Evolutionary conservation across 1,140 invertebrate genomes (phyloP).

Genomic region (Chironomus tepperi): DNA sequence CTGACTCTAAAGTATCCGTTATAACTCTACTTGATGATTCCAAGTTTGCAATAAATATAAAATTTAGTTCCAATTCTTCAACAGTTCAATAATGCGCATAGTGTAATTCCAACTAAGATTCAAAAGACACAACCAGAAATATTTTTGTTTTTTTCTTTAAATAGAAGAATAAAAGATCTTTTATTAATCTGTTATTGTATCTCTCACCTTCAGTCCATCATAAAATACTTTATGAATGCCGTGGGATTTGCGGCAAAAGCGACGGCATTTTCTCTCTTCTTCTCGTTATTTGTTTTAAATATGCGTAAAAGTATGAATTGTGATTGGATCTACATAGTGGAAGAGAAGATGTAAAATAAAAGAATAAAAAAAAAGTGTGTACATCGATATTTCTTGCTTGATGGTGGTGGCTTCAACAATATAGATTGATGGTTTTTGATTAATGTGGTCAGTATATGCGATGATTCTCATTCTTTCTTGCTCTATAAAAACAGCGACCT

Average conservation of each 20-base stretch:
- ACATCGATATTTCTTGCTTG: neutral
- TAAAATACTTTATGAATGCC: neutral
- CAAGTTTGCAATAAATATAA: too few relatives aligned
- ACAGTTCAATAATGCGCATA: too few relatives aligned
- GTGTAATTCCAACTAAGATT: too few relatives aligned
- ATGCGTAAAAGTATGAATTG: neutral
- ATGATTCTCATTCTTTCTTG: neutral
- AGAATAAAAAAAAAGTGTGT: neutral
- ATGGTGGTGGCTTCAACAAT: constrained; percentile 1
- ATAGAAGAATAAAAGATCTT: neutral
- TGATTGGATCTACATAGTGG: neutral
- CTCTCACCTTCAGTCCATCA: neutral
- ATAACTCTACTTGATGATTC: too few relatives aligned
- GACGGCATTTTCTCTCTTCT: neutral
- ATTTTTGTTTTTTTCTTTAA: too few relatives aligned
- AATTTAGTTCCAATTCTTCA: too few relatives aligned
- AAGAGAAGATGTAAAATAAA: too few relatives aligned
- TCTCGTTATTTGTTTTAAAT: neutral
- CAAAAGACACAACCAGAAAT: too few relatives aligned
- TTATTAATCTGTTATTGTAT: neutral
- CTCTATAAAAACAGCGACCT: neutral
- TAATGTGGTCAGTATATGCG: neutral
- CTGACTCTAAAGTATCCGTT: too few relatives aligned
- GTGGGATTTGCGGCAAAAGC: neutral
- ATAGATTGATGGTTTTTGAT: constrained; percentile 16